phyloP scores from a whole-genome alignment of 1,140 invertebrate species.

The Vollenhovia emeryi region DNA sequence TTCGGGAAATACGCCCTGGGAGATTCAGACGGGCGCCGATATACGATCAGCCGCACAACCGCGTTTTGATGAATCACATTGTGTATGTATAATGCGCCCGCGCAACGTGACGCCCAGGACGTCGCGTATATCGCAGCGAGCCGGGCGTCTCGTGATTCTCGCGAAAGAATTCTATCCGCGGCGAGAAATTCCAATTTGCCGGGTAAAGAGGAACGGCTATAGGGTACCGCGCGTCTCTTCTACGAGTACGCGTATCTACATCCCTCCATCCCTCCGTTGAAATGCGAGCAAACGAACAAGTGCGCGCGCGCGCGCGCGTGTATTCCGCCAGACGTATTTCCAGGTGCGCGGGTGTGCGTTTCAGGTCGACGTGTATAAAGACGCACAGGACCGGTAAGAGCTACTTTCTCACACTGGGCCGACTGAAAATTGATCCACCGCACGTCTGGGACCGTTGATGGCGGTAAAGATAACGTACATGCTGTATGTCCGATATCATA shows the following conservation, averaged over 20 bases:
- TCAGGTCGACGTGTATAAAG: constrained; percentile 64
- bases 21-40: constrained; percentile 42
- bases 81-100: constrained; percentile 49
- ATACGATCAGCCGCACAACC: constrained; percentile 58
- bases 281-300: constrained; percentile 54
- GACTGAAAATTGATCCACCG: constrained; percentile 72
- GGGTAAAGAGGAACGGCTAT: constrained; percentile 70
- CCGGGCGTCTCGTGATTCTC: constrained; percentile 70
- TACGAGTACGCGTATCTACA: constrained; percentile 62
- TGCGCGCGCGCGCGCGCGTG: background rate
- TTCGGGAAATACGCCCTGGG: constrained; percentile 37
- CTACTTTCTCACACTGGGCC: constrained; percentile 68
- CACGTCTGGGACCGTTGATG: constrained; percentile 25
- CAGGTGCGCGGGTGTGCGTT: constrained; percentile 46
- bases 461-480: background rate
- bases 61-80: constrained; percentile 59
- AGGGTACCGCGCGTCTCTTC: constrained; percentile 56
- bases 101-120: constrained; percentile 63
- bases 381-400: constrained; percentile 71
- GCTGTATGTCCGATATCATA: background rate
- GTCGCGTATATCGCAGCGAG: constrained; percentile 59
- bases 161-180: constrained; percentile 74
- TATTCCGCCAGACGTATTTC: constrained; percentile 54
- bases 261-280: constrained; percentile 54
- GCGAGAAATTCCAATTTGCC: constrained; percentile 76